Percentiles rank a stretch among this genome's conserved stretches.
Conservation (phyloP, 1,140 invertebrate species). For the Elymnias hypermnestra region DNA sequence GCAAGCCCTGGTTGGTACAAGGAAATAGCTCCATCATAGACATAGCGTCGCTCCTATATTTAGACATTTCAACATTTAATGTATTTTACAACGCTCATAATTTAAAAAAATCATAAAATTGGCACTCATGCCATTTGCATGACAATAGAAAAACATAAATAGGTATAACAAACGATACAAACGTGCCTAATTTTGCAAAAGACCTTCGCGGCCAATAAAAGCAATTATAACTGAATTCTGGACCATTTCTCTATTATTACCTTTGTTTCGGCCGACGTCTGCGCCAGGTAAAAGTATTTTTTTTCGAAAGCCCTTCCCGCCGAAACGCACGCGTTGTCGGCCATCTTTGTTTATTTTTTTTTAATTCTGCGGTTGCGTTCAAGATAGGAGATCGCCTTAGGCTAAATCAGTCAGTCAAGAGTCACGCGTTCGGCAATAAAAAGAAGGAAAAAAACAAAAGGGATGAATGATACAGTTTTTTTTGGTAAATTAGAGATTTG, state of each 20-base stretch:
- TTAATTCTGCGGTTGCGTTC: conserved; percentile 48
- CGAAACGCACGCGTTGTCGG: conserved; percentile 41
- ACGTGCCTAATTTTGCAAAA: conserved; percentile 6
- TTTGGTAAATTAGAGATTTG: conserved; percentile 61
- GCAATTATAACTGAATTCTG: conserved; percentile 29
- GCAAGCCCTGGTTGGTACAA: no score
- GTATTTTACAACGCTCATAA: neutral
- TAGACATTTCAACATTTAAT: no score
- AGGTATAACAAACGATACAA: no score
- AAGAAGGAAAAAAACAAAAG: conserved; percentile 42
- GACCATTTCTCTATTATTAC: conserved; percentile 39
- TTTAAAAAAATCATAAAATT: neutral
- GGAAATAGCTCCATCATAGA: no score
- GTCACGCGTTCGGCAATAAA: conserved; percentile 46
- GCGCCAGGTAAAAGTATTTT: conserved; percentile 51
- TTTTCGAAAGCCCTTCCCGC: conserved; percentile 42
- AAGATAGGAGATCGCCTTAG: conserved; percentile 44
- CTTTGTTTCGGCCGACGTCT: conserved; percentile 40
- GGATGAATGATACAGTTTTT: conserved; percentile 60
- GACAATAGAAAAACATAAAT: no score
- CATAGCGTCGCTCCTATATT: no score
- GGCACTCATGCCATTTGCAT: no score
- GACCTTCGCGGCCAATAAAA: conserved; percentile 29
- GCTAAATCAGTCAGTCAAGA: conserved; percentile 63
- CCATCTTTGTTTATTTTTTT: conserved; percentile 48